A percentile compares a stretch with the other conserved stretches of the same genome.
phyloP scores from a whole-genome alignment of 2,113 vertebrate genomes.

The Eudyptes chrysolophus region DNA sequence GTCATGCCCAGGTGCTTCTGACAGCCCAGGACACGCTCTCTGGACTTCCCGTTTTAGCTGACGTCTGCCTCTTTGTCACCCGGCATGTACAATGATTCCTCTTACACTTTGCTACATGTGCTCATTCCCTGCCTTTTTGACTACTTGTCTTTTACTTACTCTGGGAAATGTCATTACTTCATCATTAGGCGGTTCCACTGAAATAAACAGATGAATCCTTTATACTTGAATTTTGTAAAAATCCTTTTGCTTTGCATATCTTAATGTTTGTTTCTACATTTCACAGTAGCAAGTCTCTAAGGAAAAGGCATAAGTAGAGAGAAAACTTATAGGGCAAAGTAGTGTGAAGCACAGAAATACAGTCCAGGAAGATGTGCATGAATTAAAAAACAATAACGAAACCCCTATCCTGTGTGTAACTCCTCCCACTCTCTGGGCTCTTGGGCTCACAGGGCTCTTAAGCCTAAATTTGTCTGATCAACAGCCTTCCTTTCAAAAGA shows the following conservation, averaged over 20 bases:
- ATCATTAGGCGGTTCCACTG: not conserved
- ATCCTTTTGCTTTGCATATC: not conserved
- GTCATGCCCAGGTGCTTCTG: not conserved
- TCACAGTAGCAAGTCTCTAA: not conserved
- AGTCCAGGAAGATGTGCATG: not conserved
- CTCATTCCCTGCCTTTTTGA: not conserved
- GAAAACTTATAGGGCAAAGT: not conserved
- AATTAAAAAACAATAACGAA: not conserved
- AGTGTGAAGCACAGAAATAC: not conserved
- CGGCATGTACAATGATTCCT: accelerated
- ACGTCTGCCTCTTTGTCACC: not conserved
- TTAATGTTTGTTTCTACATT: not conserved
- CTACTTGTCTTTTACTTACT: not conserved
- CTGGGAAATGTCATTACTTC: not conserved
- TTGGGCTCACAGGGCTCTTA: not conserved
- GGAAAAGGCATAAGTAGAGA: not conserved
- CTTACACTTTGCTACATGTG: not conserved
- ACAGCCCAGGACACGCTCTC: not conserved
- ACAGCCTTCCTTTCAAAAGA: not conserved
- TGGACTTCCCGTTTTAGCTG: not conserved
- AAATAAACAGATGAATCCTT: not conserved
- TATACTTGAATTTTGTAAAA: not conserved
- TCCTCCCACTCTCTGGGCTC: not conserved
- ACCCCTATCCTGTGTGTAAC: not conserved
- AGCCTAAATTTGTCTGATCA: not conserved